These are phyloP conservation scores for Lacerta viridis DNA, from an alignment of 2,797 vertebrate genomes.

Conservation along the genomic window DNA sequence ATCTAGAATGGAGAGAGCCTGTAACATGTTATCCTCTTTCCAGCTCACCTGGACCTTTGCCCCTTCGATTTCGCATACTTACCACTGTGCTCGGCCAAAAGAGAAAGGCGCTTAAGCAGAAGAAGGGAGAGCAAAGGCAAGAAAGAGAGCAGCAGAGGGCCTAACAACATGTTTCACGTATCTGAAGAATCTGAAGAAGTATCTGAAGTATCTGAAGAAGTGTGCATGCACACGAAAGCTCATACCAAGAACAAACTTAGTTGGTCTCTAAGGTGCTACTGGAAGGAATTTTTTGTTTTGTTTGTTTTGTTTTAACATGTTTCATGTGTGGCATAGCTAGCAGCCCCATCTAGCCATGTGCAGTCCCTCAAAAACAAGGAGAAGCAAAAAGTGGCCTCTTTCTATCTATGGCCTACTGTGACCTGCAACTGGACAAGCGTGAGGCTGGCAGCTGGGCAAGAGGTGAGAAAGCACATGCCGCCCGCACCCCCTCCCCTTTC, in stretches of 20 bases:
- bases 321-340: neutral
- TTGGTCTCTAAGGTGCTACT: too few relatives aligned
- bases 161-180: neutral
- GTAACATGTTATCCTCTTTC: slow-evolving; percentile 19
- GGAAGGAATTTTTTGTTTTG: too few relatives aligned
- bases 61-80: slow-evolving; percentile 45
- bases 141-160: slow-evolving; percentile 38
- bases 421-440: too few relatives aligned
- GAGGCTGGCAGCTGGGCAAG: too few relatives aligned
- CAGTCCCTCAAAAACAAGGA: too few relatives aligned
- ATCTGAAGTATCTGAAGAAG: too few relatives aligned
- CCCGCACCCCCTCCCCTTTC: too few relatives aligned
- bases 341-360: neutral
- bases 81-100: slow-evolving; percentile 32
- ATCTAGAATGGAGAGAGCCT: slow-evolving; percentile 51
- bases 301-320: neutral
- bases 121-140: slow-evolving; percentile 46
- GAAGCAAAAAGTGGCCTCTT: too few relatives aligned
- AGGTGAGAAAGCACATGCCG: too few relatives aligned
- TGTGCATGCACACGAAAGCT: too few relatives aligned
- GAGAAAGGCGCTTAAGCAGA: slow-evolving; percentile 30
- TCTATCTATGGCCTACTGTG: too few relatives aligned
- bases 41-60: slow-evolving; percentile 16
- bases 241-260: too few relatives aligned
- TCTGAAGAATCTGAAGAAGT: neutral